These are phyloP conservation scores for Melangyna quadrimaculata DNA, from an alignment of 2,888 invertebrate species.

Conservation along the genomic window DNA sequence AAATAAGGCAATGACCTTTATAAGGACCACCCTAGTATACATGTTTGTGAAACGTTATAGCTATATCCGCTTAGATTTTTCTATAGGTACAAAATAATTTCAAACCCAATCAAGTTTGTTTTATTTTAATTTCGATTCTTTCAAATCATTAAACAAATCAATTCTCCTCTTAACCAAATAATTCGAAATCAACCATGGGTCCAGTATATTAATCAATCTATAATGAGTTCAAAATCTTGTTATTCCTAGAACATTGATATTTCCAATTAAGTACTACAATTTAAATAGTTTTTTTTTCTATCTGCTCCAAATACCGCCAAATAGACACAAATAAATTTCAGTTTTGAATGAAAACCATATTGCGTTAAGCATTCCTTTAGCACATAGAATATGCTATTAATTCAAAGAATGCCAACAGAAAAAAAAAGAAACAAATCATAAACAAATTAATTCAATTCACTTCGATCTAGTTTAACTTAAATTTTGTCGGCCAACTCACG, in stretches of 20 bases:
- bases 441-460: constrained; percentile 63
- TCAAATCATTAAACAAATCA: background rate
- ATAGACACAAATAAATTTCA: constrained; percentile 34
- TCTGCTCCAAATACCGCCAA: constrained; percentile 39
- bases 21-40: too few relatives aligned
- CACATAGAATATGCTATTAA: background rate
- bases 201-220: background rate
- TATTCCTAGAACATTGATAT: background rate
- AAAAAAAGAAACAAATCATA: constrained; percentile 8
- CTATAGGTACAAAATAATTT: background rate
- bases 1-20: too few relatives aligned
- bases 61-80: too few relatives aligned
- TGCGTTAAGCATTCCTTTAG: constrained; percentile 19
- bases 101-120: background rate
- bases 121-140: background rate
- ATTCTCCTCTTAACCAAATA: background rate
- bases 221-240: background rate
- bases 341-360: constrained; percentile 49
- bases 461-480: constrained; percentile 59
- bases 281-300: background rate
- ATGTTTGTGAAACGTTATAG: too few relatives aligned
- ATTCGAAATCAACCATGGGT: background rate
- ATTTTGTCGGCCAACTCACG: background rate
- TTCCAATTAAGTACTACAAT: background rate
- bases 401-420: background rate